Percentiles rank a stretch among this genome's conserved stretches.
phyloP scores from a whole-genome alignment of 2,888 invertebrate species.

The Meiosimyza platycephala region DNA sequence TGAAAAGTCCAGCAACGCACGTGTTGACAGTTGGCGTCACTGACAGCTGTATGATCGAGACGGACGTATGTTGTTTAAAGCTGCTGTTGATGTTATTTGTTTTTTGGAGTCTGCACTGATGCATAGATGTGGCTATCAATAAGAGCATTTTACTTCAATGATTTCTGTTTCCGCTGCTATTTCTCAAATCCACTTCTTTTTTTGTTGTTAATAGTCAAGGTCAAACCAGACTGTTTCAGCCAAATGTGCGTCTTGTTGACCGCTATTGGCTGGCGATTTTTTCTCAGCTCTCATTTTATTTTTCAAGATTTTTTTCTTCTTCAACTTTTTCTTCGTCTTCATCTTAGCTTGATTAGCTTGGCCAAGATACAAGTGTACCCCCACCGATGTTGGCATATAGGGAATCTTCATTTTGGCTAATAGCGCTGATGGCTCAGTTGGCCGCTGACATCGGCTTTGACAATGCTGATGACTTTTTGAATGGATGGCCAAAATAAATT shows the following conservation, averaged over 20 bases:
- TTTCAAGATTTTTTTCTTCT: neutral
- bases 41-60: constrained; percentile 65
- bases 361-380: too few species aligned
- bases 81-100: constrained; percentile 41
- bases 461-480: constrained; percentile 51
- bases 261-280: neutral
- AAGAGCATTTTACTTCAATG: constrained; percentile 11
- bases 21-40: constrained; percentile 47
- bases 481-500: constrained; percentile 50
- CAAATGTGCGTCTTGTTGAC: constrained; percentile 11
- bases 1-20: constrained; percentile 46
- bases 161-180: constrained; percentile 23
- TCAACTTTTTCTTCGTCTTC: neutral
- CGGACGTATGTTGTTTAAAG: constrained; percentile 54
- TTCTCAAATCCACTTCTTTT: neutral
- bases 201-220: constrained; percentile 11
- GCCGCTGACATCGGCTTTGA: constrained; percentile 11
- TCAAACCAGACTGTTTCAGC: neutral
- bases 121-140: constrained; percentile 33
- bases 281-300: neutral
- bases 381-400: constrained; percentile 4
- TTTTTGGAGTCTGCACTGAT: constrained; percentile 8
- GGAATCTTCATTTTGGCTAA: neutral
- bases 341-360: constrained; percentile 11
- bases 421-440: constrained; percentile 38